Evolutionary conservation across 2,113 vertebrate species (phyloP), one percentile per base, ranked within the genome.

Genomic region (Picathartes gymnocephalus): DNA sequence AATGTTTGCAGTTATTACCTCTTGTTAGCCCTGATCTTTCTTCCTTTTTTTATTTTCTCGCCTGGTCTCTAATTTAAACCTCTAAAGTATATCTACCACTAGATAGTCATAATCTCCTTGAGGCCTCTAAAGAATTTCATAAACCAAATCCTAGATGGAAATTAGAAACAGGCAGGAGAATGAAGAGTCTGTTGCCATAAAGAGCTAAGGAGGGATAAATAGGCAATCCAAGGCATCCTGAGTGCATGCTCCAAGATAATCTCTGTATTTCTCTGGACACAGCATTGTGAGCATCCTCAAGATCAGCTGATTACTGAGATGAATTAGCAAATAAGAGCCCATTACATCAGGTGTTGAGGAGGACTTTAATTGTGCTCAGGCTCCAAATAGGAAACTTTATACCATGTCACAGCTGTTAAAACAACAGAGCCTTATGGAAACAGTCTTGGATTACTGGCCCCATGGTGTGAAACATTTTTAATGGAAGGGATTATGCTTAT

Each of bases 331-430:
- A 81, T 88, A 92, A 92, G 53, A 91, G 73, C 61, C 68, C 64
- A 81, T 92, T 97, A 90, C 69, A 84, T 94, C 95, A 96, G 92
- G 92, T 94, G 82, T 92, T 88, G 79, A 94, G 76, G 57, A 57
- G 37, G 76, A 76, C 53, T 88, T 90, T 94, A 96, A 97, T 92
- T 96, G 83, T 86, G 56, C 45, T 83, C 57, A 71, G 25, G 86
- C 65, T 94, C 50, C 72, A 92, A 96, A 93, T 76, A 79, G 72
- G 96, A 96, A 96, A 97, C 92, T 91, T 95, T 94, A 96, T 64
- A 95, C 91, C 42, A 18, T 44, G 92, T 40, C 85, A 58, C 95
- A 97, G 97, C 93, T 96, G 93, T 86, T 96, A 86, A 95, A 95
- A 96, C 87, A 88, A 86, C 76, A 86, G 66, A 92, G 76, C 39